A percentile compares a stretch with the other conserved stretches of the same genome.
Conservation (phyloP, 2,113 vertebrate genomes). For the Lepisosteus oculatus region DNA sequence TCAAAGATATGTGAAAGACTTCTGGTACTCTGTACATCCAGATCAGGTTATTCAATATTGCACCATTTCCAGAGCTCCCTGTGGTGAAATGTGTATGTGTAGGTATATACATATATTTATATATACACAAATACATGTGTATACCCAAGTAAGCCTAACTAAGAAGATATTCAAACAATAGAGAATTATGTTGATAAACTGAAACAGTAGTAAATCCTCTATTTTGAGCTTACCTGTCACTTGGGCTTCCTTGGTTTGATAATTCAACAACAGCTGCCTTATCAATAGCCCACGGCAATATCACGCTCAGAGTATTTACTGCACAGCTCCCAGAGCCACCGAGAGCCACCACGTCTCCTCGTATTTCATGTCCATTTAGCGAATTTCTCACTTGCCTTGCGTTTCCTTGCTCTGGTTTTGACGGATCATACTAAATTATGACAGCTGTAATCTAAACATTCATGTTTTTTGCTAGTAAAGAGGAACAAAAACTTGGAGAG, state of each 20-base stretch:
- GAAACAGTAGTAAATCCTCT: constrained; percentile 34
- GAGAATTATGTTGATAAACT: constrained; percentile 34
- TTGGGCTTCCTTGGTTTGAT: constrained; percentile 38
- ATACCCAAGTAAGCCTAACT: constrained; percentile 25
- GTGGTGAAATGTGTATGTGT: constrained; percentile 26
- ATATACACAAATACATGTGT: constrained; percentile 32
- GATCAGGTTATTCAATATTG: constrained; percentile 56
- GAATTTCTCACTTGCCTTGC: no score
- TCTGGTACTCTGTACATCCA: no score
- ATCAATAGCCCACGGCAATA: constrained; percentile 35
- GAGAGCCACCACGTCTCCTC: constrained; percentile 17
- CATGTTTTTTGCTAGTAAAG: no score
- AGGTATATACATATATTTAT: constrained; percentile 25
- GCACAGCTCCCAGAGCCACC: constrained; percentile 36
- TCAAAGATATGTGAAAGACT: no score
- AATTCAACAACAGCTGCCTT: constrained; percentile 36
- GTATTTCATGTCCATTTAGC: not conserved
- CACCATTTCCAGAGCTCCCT: constrained; percentile 35
- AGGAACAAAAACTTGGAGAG: no score
- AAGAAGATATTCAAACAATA: constrained; percentile 34
- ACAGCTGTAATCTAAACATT: no score
- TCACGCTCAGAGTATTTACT: constrained; percentile 28
- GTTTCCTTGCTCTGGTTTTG: no score
- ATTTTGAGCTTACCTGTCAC: constrained; percentile 55
- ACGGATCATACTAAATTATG: no score